These are phyloP conservation scores for Erebia palarica DNA, from an alignment of 2,888 invertebrate genomes.

Conservation along the genomic window DNA sequence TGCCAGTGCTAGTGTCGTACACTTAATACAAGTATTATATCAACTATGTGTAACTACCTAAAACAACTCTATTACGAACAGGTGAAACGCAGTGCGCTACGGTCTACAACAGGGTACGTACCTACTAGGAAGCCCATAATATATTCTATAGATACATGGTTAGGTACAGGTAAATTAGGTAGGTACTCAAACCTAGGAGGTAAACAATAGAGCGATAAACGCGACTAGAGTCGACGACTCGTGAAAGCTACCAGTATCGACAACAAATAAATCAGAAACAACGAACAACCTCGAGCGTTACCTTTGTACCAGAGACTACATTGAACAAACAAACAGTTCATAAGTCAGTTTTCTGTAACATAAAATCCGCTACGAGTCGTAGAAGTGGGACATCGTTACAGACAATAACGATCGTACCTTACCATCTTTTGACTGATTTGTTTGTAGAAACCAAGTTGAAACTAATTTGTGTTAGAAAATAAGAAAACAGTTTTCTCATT, in stretches of 20 bases:
- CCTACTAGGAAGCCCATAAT: slow-evolving; percentile 43
- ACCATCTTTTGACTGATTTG: slow-evolving; percentile 58
- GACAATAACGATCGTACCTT: slow-evolving; percentile 52
- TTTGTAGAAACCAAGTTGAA: slow-evolving; percentile 47
- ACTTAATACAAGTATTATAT: no score
- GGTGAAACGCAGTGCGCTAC: no score
- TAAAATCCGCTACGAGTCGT: slow-evolving; percentile 49
- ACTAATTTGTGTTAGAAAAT: slow-evolving; percentile 3
- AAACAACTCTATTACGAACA: no score
- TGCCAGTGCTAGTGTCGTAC: no score
- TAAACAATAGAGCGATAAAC: slow-evolving; percentile 79
- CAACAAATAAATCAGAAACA: slow-evolving; percentile 72
- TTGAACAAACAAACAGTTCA: slow-evolving; percentile 53
- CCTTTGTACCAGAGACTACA: slow-evolving; percentile 44
- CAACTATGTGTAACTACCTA: no score
- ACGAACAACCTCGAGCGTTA: slow-evolving; percentile 62
- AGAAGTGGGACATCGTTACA: slow-evolving; percentile 45
- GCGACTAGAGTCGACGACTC: slow-evolving; percentile 58
- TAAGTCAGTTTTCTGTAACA: slow-evolving; percentile 58
- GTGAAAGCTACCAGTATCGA: slow-evolving; percentile 74
- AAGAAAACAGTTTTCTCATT: slow-evolving; percentile 5
- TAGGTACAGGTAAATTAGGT: slow-evolving; percentile 63
- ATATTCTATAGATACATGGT: slow-evolving; percentile 47
- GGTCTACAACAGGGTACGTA: slow-evolving; percentile 52
- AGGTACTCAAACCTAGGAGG: slow-evolving; percentile 58